Conservation (phyloP, 1,140 invertebrate genomes). For the Wasmannia auropunctata region DNA sequence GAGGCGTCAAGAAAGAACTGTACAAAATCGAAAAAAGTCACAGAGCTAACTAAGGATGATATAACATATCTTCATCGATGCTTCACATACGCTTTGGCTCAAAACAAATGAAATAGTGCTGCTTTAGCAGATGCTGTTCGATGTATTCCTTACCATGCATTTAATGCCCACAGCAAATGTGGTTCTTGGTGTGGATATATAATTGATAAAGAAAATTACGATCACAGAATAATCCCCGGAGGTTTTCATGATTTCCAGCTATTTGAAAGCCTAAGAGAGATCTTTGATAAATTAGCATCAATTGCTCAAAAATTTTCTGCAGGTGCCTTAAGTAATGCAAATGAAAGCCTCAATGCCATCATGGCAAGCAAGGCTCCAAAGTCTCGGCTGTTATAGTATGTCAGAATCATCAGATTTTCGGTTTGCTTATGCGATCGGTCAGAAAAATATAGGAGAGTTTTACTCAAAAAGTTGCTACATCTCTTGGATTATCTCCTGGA, state of each 20-base stretch:
- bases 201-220: no score
- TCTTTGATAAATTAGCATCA: conserved; percentile 5
- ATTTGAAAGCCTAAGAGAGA: background rate
- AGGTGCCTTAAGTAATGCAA: background rate
- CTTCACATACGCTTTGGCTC: background rate
- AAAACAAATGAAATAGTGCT: background rate
- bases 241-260: background rate
- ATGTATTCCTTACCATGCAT: no score
- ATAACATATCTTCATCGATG: conserved; percentile 3
- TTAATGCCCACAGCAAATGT: no score
- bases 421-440: no score
- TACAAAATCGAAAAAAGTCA: conserved; percentile 4
- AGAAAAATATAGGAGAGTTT: no score
- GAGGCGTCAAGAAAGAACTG: background rate
- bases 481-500: no score
- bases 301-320: background rate
- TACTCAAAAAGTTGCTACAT: no score
- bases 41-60: background rate
- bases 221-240: background rate
- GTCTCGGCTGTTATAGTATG: no score
- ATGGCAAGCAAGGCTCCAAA: conserved; percentile 7
- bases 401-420: no score
- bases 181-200: no score
- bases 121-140: no score
- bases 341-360: background rate